Evolutionary conservation across 2,113 vertebrate genomes (phyloP).

Genomic region (Pelvicachromis taeniatus): DNA sequence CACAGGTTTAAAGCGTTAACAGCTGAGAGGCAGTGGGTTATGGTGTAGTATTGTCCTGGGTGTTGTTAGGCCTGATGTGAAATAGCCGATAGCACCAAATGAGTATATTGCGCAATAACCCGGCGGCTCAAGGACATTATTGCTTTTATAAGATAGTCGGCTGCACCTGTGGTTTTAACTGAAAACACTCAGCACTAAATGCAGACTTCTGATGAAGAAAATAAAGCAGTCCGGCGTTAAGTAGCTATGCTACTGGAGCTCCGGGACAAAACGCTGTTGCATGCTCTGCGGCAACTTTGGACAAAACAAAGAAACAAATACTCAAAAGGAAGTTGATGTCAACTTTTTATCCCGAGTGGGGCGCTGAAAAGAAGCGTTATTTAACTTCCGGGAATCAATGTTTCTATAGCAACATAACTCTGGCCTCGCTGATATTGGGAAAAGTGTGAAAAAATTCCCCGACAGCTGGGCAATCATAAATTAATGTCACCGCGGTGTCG

Average conservation of each 20-base stretch:
- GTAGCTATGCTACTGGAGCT: background rate
- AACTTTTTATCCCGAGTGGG: background rate
- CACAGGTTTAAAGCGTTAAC: background rate
- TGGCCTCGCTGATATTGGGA: conserved; percentile 24
- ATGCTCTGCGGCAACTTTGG: accelerated
- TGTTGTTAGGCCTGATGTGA: conserved; percentile 31
- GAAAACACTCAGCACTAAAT: conserved; percentile 25
- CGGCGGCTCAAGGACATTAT: conserved; percentile 23
- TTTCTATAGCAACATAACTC: conserved; percentile 56
- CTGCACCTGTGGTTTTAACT: conserved; percentile 33
- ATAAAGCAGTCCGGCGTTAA: background rate
- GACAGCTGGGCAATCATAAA: conserved; percentile 52
- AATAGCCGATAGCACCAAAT: background rate
- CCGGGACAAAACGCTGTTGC: accelerated
- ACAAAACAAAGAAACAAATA: background rate
- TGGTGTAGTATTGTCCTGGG: conserved; percentile 20
- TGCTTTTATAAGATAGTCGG: conserved; percentile 10
- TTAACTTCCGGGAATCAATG: conserved; percentile 41
- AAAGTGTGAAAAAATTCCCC: conserved; percentile 59
- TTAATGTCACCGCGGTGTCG: conserved; percentile 14
- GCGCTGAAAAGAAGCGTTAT: conserved; percentile 11
- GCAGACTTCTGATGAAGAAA: background rate
- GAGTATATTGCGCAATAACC: conserved; percentile 19
- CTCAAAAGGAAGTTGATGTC: conserved; percentile 1
- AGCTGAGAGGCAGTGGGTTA: conserved; percentile 5